These are phyloP conservation scores for Osedax frankpressi DNA, from an alignment of 2,888 invertebrate genomes.

Conservation along the genomic window DNA sequence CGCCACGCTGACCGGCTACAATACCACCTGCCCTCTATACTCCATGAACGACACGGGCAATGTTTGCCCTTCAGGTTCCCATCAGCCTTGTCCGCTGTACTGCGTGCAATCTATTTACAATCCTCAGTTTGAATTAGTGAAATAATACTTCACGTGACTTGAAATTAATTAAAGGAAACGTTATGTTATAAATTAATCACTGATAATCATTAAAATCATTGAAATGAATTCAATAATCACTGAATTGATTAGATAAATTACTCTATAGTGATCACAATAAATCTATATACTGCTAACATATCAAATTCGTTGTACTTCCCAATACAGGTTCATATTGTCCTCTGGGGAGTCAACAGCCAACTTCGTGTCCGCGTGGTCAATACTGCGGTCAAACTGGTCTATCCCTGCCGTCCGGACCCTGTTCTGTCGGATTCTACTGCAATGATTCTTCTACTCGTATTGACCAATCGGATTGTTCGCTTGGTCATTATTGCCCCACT, in stretches of 20 bases:
- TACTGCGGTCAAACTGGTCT: slow-evolving; percentile 38
- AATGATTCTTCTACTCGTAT: slow-evolving; percentile 35
- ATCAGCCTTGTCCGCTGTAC: too few relatives aligned
- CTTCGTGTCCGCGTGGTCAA: slow-evolving; percentile 36
- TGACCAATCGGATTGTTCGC: slow-evolving; percentile 33
- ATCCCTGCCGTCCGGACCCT: slow-evolving; percentile 31
- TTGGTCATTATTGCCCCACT: slow-evolving; percentile 37
- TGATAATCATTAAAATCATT: too few relatives aligned
- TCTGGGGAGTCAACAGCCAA: slow-evolving; percentile 30
- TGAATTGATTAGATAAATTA: too few relatives aligned
- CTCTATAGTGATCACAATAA: too few relatives aligned
- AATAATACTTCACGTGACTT: too few relatives aligned
- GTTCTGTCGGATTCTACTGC: slow-evolving; percentile 38
- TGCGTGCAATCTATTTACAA: too few relatives aligned
- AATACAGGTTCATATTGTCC: slow-evolving; percentile 40
- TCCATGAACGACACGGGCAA: slow-evolving; percentile 39
- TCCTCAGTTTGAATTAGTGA: too few relatives aligned
- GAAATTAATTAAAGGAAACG: too few relatives aligned
- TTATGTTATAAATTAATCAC: too few relatives aligned
- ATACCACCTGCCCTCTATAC: slow-evolving; percentile 35
- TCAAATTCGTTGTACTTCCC: too few relatives aligned
- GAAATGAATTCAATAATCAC: too few relatives aligned
- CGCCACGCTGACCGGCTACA: slow-evolving; percentile 28
- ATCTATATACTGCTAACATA: too few relatives aligned
- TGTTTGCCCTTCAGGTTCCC: slow-evolving; percentile 39